phyloP scores from a whole-genome alignment of 1,140 invertebrate genomes.

The Coptotermes formosanus region DNA sequence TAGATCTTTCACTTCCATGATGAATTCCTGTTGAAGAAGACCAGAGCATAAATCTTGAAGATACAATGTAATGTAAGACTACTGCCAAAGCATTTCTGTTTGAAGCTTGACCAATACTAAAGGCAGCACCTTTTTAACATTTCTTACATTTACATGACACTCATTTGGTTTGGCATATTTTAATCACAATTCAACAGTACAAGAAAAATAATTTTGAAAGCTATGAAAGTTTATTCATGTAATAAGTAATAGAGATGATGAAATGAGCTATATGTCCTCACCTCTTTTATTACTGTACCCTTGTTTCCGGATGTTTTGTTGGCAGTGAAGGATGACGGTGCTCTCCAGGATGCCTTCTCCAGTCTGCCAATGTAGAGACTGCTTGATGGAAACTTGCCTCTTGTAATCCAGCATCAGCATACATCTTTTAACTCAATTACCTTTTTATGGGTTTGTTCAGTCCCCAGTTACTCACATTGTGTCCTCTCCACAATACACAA shows the following conservation, averaged over 20 bases:
- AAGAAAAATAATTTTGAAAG: constrained; percentile 12
- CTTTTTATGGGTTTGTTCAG: constrained; percentile 14
- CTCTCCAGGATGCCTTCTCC: not conserved
- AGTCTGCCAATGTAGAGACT: not conserved
- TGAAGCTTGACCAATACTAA: not conserved
- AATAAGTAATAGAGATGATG: not conserved
- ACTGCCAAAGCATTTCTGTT: not conserved
- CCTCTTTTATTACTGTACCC: not conserved
- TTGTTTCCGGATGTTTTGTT: not conserved
- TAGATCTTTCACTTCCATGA: constrained; percentile 5
- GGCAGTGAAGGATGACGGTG: not conserved
- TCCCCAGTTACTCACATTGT: not conserved
- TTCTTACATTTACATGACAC: not conserved
- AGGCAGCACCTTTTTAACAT: not conserved
- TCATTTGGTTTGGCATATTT: not conserved
- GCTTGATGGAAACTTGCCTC: not conserved
- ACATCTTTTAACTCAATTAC: constrained; percentile 9
- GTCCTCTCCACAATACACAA: constrained; percentile 5
- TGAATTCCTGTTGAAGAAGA: constrained; percentile 31
- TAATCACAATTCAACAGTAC: not conserved
- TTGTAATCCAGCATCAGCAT: constrained; percentile 1
- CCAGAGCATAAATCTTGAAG: constrained; percentile 34
- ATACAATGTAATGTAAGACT: not conserved
- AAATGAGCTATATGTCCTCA: constrained; percentile 6
- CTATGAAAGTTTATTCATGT: not conserved